Conservation (phyloP, 2,888 invertebrate genomes). For the Sericinus montela region DNA sequence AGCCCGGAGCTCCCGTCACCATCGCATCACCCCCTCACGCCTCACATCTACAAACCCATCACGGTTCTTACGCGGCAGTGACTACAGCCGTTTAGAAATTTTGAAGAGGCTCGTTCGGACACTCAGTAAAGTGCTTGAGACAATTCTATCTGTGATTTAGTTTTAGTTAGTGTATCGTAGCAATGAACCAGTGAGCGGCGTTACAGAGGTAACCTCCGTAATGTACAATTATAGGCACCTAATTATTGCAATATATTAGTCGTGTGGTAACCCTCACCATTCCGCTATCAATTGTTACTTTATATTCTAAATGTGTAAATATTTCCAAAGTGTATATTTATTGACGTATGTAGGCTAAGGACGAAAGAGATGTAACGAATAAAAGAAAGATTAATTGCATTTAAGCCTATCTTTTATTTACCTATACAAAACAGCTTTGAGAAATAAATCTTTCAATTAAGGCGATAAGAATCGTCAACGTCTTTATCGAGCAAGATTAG, state of each 20-base stretch:
- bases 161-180: conserved; percentile 52
- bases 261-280: conserved; percentile 47
- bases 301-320: conserved; percentile 50
- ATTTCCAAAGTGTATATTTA: conserved; percentile 72
- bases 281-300: conserved; percentile 49
- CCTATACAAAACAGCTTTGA: not conserved
- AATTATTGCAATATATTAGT: conserved; percentile 46
- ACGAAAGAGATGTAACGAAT: conserved; percentile 53
- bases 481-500: too few species aligned
- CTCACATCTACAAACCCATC: conserved; percentile 77
- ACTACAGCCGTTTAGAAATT: conserved; percentile 27
- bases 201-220: conserved; percentile 42
- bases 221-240: conserved; percentile 13
- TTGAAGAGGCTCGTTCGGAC: conserved; percentile 38
- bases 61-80: conserved; percentile 78
- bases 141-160: conserved; percentile 69
- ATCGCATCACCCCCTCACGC: conserved; percentile 57
- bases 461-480: too few species aligned
- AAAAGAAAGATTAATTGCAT: conserved; percentile 55
- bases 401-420: conserved; percentile 44
- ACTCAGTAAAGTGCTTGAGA: conserved; percentile 34
- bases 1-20: conserved; percentile 65
- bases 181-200: conserved; percentile 43
- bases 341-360: conserved; percentile 56
- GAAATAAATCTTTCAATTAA: too few species aligned